Percentiles rank a stretch among this genome's conserved stretches.
phyloP scores from a whole-genome alignment of 2,113 vertebrate species.

The Cyanistes caeruleus region DNA sequence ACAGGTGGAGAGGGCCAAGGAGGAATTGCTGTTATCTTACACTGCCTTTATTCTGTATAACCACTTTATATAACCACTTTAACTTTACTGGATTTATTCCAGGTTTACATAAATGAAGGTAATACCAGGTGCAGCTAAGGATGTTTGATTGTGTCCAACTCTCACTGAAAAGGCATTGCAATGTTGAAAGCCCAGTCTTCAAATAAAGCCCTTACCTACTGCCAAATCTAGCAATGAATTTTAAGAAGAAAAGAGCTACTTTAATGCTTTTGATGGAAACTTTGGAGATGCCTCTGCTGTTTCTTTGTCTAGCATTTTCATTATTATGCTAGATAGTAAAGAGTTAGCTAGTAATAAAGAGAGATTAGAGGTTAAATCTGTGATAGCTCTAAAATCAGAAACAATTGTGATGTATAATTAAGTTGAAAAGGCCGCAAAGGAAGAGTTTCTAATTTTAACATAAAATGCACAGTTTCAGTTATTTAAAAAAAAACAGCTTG shows the following conservation, averaged over 20 bases:
- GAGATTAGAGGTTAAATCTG: constrained; percentile 44
- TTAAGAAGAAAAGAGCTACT: not conserved
- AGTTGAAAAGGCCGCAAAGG: constrained; percentile 54
- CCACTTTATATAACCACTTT: not conserved
- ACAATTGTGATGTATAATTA: constrained; percentile 67
- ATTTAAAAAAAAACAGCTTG: not conserved
- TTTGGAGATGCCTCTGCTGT: not conserved
- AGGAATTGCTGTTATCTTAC: not conserved
- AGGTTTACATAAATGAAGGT: not conserved
- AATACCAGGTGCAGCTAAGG: not conserved
- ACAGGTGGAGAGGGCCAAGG: fast-evolving
- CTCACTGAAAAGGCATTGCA: not conserved
- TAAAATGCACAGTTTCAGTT: constrained; percentile 33
- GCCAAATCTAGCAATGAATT: not conserved
- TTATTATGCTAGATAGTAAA: constrained; percentile 17
- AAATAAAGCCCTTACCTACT: not conserved
- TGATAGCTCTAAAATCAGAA: constrained; percentile 41
- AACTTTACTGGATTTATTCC: not conserved
- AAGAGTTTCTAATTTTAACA: constrained; percentile 60
- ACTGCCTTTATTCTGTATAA: not conserved
- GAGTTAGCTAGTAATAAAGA: constrained; percentile 18
- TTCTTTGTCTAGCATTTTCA: constrained; percentile 7
- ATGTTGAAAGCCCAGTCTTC: not conserved
- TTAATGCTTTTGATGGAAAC: not conserved
- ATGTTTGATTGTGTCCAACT: not conserved